Evolutionary conservation across 2,888 invertebrate genomes (phyloP), one percentile per base, ranked within the genome.

Genomic region (Augiades crinisus): DNA sequence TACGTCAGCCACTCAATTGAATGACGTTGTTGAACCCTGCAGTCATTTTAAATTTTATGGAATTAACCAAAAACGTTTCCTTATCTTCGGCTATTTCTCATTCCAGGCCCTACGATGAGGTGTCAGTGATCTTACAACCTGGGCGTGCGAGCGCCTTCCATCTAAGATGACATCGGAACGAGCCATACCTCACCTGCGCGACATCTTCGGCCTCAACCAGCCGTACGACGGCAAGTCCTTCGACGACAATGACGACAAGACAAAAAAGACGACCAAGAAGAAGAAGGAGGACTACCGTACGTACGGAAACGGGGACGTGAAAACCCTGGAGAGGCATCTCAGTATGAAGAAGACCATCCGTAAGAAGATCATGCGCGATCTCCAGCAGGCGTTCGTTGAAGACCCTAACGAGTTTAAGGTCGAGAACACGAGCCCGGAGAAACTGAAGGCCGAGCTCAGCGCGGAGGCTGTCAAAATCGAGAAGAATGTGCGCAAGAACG

Each of bases 281-380:
- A 92, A 92, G 67, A 93, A 93, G 68, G 93, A 94, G 61, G 94
- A 94, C 72, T 93, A 91, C 78, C 92, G 93, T 71, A 90, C 92
- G 2, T 88, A 92, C 63, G 88, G 91, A 8, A 93, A 93, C 67
- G 92, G 92, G 44, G 93, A 93, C 73, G 93, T 94, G 34, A 93
- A 93, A 68, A 95, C 95, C 13, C 79, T 95, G 33, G 95, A 96
- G 71, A 88, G 95, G 63, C 95, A 95, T 78, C 91, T 96, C 66
- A 95, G 95, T 73, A 95, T 95, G 95, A 95, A 96, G 88, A 95
- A 95, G 75, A 95, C 95, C 12, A 95, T 95, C 62, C 86, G 95
- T 63, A 95, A 95, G 87, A 95, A 95, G 83, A 95, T 95, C 72
- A 95, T 95, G 95, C 90, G 95, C 22, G 95, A 95, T 77, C 90